phyloP scores from a whole-genome alignment of 1,140 invertebrate genomes.

The Ceratosolen fusciceps region DNA sequence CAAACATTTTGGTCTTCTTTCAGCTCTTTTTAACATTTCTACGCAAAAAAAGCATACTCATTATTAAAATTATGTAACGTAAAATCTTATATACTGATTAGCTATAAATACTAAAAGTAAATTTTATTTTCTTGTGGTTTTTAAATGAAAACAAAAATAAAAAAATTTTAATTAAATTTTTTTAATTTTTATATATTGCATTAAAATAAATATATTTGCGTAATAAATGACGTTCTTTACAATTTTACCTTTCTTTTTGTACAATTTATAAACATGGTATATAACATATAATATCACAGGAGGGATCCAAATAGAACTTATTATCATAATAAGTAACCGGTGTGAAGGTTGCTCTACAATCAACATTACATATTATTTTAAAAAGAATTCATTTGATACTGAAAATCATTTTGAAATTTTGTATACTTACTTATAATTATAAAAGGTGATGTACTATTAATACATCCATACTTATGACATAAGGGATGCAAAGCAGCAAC shows the following conservation, averaged over 20 bases:
- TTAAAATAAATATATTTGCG: neutral
- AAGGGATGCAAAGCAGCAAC: constrained; percentile 62
- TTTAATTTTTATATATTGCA: no score
- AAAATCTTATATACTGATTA: neutral
- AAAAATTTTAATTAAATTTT: no score
- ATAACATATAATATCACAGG: constrained; percentile 63
- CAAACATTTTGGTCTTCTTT: constrained; percentile 62
- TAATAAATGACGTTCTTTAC: neutral
- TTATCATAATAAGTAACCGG: constrained; percentile 66
- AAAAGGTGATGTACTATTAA: constrained; percentile 62
- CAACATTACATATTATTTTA: constrained; percentile 39
- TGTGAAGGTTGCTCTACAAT: constrained; percentile 59
- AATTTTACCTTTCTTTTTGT: constrained; percentile 56
- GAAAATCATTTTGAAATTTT: constrained; percentile 7
- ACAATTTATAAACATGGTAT: constrained; percentile 64
- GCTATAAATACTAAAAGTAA: no score
- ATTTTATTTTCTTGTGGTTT: no score
- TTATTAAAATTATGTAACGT: neutral
- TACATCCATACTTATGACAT: constrained; percentile 61
- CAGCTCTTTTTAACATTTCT: constrained; percentile 53
- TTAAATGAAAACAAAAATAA: no score
- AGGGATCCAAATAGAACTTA: constrained; percentile 67
- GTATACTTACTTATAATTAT: constrained; percentile 62
- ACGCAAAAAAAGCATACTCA: constrained; percentile 36
- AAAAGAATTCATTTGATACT: constrained; percentile 6